Percentiles rank a stretch among this genome's conserved stretches.
Evolutionary conservation across 1,140 invertebrate genomes (phyloP).

Genomic region (Atopsyche davidsoni): DNA sequence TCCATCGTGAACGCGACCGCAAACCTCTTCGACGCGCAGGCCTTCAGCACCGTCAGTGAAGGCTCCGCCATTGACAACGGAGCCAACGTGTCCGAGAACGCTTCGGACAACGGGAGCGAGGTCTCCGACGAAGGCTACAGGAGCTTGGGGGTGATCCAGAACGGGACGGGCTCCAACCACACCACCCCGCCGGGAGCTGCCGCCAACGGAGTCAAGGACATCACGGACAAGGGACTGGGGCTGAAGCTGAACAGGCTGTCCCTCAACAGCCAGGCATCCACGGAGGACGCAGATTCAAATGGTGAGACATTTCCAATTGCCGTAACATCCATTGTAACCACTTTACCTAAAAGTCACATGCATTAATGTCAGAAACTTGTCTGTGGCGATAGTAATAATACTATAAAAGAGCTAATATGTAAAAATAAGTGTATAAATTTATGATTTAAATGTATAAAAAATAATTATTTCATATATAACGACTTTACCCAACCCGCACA

Average conservation of each 20-base stretch:
- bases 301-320: constrained; percentile 49
- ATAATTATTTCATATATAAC: too few relatives aligned
- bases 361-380: too few relatives aligned
- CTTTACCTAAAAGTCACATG: too few relatives aligned
- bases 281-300: constrained; percentile 61
- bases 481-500: too few relatives aligned
- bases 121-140: constrained; percentile 83
- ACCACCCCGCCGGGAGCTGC: constrained; percentile 35
- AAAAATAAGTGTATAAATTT: too few relatives aligned
- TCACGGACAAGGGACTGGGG: constrained; percentile 36
- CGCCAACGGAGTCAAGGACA: constrained; percentile 30
- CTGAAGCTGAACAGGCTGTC: constrained; percentile 56
- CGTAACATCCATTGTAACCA: too few relatives aligned
- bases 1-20: constrained; percentile 2
- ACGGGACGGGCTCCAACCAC: constrained; percentile 42
- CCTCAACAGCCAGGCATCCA: constrained; percentile 59
- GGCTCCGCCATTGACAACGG: constrained; percentile 37
- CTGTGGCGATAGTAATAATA: too few relatives aligned
- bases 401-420: too few relatives aligned
- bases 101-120: constrained; percentile 78
- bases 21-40: constrained; percentile 29
- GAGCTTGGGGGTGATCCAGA: constrained; percentile 65
- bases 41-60: constrained; percentile 19
- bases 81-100: constrained; percentile 46
- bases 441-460: too few relatives aligned